Base-by-base conservation (phyloP, 2,888 invertebrate genomes). In the Nematopogon swammerdamellus region DNA sequence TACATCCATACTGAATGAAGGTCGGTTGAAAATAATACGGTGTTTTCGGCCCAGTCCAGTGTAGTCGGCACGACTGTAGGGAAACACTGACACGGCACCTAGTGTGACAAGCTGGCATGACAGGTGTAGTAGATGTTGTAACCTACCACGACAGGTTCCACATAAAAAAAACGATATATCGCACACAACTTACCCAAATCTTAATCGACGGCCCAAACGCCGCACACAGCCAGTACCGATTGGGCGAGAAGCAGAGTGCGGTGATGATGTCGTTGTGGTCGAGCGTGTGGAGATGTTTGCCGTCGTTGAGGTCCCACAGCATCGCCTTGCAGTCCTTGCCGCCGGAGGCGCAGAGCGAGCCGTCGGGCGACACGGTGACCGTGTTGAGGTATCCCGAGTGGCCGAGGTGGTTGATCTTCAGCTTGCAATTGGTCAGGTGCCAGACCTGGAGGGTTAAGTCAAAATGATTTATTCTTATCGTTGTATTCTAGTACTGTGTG, bases 251-350 rank as follows among this genome's bases (percentile, higher is more conserved):
- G 86, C 96, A 95, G 62, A 99, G 82, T 4, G 98, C 93, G 62
- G 97, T 97, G 80, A 99, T 98, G 72, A 94, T 93, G 69, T 97
- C 97, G 75, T 96, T 97, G 75, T 98, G 98, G 69, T 97, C 97
- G 64, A 99, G 82, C 14, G 98, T 98, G 83, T 99, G 98, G 67
- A 99, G 84, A 75, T 98, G 97, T 80, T 99, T 98, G 81, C 97
- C 97, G 69, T 99, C 99, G 74, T 98, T 98, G 69, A 99, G 82
- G 76, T 99, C 99, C 99, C 98, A 99, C 58, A 99, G 83, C 92
- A 99, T 95, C 10, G 98, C 98, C 81, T 97, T 96, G 82, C 96
- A 95, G 82, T 99, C 98, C 90, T 97, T 97, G 67, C 97, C 99
- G 71, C 98, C 98, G 54, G 97, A 97, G n/a, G 98, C 98, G 68